Evolutionary conservation across 2,888 invertebrate species (phyloP).

Genomic region (Phortica magna): DNA sequence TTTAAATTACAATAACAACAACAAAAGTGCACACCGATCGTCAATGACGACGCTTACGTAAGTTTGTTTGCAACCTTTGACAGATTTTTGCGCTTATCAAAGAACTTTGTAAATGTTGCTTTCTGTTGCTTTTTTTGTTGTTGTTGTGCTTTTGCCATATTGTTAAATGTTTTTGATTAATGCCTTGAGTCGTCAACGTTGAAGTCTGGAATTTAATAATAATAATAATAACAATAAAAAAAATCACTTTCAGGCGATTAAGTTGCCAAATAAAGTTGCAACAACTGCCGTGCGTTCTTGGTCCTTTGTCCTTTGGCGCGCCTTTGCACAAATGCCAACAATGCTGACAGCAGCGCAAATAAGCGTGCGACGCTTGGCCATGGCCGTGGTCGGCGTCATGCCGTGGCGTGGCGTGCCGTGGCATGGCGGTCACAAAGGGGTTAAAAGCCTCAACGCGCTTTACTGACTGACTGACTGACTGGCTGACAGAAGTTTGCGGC

Average conservation of each 20-base stretch:
- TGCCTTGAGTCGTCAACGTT: not conserved
- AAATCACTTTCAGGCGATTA: slow-evolving; percentile 55
- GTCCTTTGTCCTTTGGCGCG: slow-evolving; percentile 1
- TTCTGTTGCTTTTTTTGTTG: slow-evolving; percentile 1
- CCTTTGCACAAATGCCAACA: not conserved
- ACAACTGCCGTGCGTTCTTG: not conserved
- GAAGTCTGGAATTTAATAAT: slow-evolving; percentile 64
- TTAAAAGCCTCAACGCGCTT: slow-evolving; percentile 31
- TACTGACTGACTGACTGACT: not conserved
- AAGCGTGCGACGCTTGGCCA: not conserved
- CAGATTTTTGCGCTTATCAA: too few relatives aligned
- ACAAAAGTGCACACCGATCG: not conserved
- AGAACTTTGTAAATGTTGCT: not conserved
- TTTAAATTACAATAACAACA: not conserved
- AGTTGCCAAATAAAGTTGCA: slow-evolving; percentile 68
- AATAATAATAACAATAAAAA: slow-evolving; percentile 37
- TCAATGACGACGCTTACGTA: not conserved
- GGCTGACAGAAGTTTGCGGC: slow-evolving; percentile 41
- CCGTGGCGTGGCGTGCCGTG: slow-evolving; percentile 6
- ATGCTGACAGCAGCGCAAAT: slow-evolving; percentile 24
- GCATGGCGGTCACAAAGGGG: slow-evolving; percentile 51
- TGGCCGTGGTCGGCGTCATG: not conserved
- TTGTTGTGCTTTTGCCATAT: not conserved
- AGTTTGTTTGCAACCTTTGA: too few relatives aligned
- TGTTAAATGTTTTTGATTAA: not conserved